Conservation (phyloP, 2,113 vertebrate species). For the rabbit (Oryctolagus cuniculus) region mOryCun1.1 NC_091453.1:81412001-81412500, state of each 20-base stretch:
- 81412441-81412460: too few relatives aligned
- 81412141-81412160: not conserved
- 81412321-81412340: too few relatives aligned
- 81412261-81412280: not conserved
- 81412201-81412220: conserved; percentile 19
- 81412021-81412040: not conserved
- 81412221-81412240: not conserved
- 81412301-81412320: not conserved
- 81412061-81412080: not conserved
- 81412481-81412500: too few relatives aligned
- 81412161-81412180: conserved; percentile 46
- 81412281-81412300: not conserved
- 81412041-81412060: not conserved
- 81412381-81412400: too few relatives aligned
- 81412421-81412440: too few relatives aligned
- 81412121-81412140: not conserved
- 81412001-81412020: conserved; percentile 3
- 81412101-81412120: conserved; percentile 40
- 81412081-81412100: not conserved
- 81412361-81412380: too few relatives aligned
- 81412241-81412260: conserved; percentile 13
- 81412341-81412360: too few relatives aligned
- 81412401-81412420: too few relatives aligned
- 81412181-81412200: not conserved
- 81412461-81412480: too few relatives aligned